Percentiles rank a stretch among this genome's conserved stretches.
phyloP scores from a whole-genome alignment of 2,113 vertebrate species.

The Trematocara unimaculatum region DNA sequence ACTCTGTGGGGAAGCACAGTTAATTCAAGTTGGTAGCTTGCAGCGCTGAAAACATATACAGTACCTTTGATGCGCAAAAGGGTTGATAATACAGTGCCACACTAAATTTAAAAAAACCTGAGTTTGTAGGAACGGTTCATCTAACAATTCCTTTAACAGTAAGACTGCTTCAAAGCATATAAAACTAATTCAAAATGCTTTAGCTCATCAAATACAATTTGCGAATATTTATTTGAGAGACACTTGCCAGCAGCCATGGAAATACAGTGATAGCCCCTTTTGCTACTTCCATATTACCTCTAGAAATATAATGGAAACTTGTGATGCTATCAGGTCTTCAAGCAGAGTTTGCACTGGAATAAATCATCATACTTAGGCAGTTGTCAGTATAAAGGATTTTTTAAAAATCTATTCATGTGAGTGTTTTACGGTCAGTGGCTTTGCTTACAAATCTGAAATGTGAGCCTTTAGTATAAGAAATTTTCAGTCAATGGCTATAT shows the following conservation, averaged over 20 bases:
- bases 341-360: background rate
- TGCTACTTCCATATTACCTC: background rate
- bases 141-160: background rate
- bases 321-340: background rate
- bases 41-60: conserved; percentile 5
- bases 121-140: background rate
- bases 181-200: background rate
- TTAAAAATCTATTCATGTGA: background rate
- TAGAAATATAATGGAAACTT: background rate
- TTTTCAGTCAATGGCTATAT: background rate
- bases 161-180: background rate
- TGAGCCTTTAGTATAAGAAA: background rate
- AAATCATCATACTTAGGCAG: background rate
- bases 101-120: conserved; percentile 1
- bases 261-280: background rate
- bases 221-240: background rate
- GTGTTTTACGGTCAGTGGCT: background rate
- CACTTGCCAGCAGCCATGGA: background rate
- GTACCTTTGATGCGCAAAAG: background rate
- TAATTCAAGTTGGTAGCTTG: conserved; percentile 23
- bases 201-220: background rate
- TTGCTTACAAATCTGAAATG: background rate
- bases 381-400: background rate
- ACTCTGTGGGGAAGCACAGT: conserved; percentile 13
- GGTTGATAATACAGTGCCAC: background rate